Base-by-base conservation (phyloP, 1,140 invertebrate species). In the Caenorhabditis inopinata region DNA sequence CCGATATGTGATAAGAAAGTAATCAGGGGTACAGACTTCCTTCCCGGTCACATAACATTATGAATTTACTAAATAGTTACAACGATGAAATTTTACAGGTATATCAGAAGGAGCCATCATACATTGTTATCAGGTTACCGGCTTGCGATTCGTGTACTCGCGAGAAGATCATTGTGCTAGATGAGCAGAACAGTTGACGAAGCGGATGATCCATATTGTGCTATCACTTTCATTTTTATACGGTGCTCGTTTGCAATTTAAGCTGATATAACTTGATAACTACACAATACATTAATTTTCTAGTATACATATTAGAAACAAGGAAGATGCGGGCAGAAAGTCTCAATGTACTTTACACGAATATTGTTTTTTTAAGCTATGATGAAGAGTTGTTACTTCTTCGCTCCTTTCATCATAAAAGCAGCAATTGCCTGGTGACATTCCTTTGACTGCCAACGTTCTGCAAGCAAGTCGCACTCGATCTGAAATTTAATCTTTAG, bases 371-470 rank as follows among this genome's bases (percentile, higher is more conserved):
- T 32, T 23, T 1, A 25, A n/a, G n/a, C n/a, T n/a, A 25, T 14
- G 9, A 14, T 12, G 1, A 48, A n/a, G 1, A 21, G 9, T 14
- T 25, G 11, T 38, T 38, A 68, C 32, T 68, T 68, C 9, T 68
- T 68, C 11, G 58, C 14, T 42, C 58, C 58, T n/a, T 68, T 68
- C 32, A 21, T 86, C 83, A 91, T 85, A 88, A 92, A 90, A 81
- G 90, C 88, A 88, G 91, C 85, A 77, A 92, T 88, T 83, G 92
- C 89, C 85, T 90, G 86, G 83, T 90, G 82, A 85, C 92, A 91
- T 86, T 93, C 92, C 73, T 91, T 89, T 0, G 91, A 92, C 73
- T 90, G 89, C 92, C 92, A 92, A 32, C 92, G 87, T 73, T 92
- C 90, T 23, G 90, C 86, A 16, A 93, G 86, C 29, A 90, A 83